Base-by-base conservation (phyloP, 2,888 invertebrate species). In the Mesoligia furuncula region DNA sequence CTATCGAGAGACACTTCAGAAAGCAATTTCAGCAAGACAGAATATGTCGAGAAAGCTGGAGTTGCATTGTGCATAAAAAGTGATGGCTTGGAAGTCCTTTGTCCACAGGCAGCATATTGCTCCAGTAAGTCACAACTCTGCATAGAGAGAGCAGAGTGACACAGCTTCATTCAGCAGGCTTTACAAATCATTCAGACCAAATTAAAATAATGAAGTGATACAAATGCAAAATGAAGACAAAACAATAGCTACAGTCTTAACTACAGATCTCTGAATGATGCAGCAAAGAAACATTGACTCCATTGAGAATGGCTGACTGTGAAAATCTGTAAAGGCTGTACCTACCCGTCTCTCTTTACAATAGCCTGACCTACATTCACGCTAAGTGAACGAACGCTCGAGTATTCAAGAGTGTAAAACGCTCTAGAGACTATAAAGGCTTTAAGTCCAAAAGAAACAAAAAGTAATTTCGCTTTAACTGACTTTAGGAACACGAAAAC, bases 301-400 rank as follows among this genome's bases (percentile, higher is more conserved):
- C 69, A 77, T 82, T 73, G 67, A 86, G 85, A 85, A 84, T 77
- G 80, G 89, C 84, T 84, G 85, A 85, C 84, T 84, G 78, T 80
- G 80, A 87, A 89, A 89, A 85, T 84, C 71, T 79, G 62, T 73
- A 75, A 84, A 87, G 83, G 77, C 71, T 73, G 77, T 75, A 73
- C 74, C 31, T 73, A 73, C 75, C 39, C 51, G 72, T 66, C 73
- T 71, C 42, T 76, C 83, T 81, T 51, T 70, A 85, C 71, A 85
- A 85, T 85, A 82, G 85, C 83, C 84, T 88, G 90, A 88, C 90
- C 90, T 82, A 90, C 71, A 88, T 90, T 81, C 69, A 65, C 61
- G 48, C 57, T 78, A 75, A 86, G 88, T 84, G 88, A 88, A 87
- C 79, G 83, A 86, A 90, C 88, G 82, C 75, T 83, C 17, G 64